These are phyloP conservation scores for Laothoe populi DNA, from an alignment of 2,888 invertebrate genomes.

Conservation along the genomic window DNA sequence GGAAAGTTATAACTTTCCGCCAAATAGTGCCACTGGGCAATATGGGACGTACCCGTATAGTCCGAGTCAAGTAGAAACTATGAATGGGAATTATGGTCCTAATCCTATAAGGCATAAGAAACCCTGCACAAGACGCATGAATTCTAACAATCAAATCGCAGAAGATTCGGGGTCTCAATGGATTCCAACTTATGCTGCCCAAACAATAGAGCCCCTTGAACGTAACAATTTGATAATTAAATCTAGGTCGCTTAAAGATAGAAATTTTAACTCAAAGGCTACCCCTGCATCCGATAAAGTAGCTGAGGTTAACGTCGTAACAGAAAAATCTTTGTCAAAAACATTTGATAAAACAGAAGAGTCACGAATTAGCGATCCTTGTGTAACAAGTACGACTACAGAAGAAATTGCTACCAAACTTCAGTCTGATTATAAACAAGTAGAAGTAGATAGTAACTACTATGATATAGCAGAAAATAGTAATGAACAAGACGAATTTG, in stretches of 20 bases:
- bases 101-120: slow-evolving; percentile 4
- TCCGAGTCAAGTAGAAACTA: slow-evolving; percentile 7
- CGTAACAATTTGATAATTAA: not conserved
- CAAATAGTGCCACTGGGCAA: not conserved
- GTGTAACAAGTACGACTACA: slow-evolving; percentile 3
- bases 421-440: not conserved
- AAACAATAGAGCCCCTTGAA: not conserved
- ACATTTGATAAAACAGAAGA: not conserved
- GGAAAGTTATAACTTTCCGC: not conserved
- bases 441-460: slow-evolving; percentile 1
- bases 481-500: not conserved
- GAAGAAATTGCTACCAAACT: not conserved
- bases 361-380: not conserved
- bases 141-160: not conserved
- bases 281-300: not conserved
- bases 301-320: not conserved
- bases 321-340: not conserved
- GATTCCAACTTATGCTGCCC: not conserved
- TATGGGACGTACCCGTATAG: not conserved
- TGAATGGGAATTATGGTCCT: slow-evolving; percentile 1
- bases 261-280: not conserved
- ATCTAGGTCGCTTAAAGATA: slow-evolving; percentile 3
- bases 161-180: slow-evolving; percentile 3
- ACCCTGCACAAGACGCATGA: slow-evolving; percentile 16
- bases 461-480: not conserved